These are phyloP conservation scores for Cyclura pinguis DNA, from an alignment of 2,797 vertebrate species.

Conservation along the genomic window DNA sequence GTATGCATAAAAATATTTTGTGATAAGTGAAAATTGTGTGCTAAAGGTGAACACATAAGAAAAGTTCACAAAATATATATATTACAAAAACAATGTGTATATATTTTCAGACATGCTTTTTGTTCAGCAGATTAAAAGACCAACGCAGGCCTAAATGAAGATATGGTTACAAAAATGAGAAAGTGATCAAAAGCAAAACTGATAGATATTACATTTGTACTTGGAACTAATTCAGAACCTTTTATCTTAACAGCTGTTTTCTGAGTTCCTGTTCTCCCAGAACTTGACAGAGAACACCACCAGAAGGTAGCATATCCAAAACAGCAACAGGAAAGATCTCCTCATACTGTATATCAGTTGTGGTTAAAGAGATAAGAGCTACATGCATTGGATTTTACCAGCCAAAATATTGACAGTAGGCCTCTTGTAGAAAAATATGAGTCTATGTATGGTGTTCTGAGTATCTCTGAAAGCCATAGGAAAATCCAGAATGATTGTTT, in stretches of 20 bases:
- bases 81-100: not conserved
- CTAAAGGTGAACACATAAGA: not conserved
- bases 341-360: not conserved
- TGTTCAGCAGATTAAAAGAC: not conserved
- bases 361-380: not conserved
- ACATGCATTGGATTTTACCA: not conserved
- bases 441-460: not conserved
- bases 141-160: not conserved
- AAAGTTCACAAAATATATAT: not conserved
- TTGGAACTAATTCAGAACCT: not conserved
- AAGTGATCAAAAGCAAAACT: not conserved
- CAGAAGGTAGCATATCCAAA: not conserved
- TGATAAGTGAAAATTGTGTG: not conserved
- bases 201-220: not conserved
- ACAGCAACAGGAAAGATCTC: not conserved
- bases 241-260: not conserved
- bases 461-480: not conserved
- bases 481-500: not conserved
- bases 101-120: not conserved
- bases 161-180: not conserved
- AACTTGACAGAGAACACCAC: not conserved
- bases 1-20: not conserved
- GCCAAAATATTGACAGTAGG: not conserved
- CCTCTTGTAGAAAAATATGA: not conserved
- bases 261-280: not conserved